These are phyloP conservation scores for Drosophila cardini DNA, from an alignment of 1,140 invertebrate species.

Conservation along the genomic window DNA sequence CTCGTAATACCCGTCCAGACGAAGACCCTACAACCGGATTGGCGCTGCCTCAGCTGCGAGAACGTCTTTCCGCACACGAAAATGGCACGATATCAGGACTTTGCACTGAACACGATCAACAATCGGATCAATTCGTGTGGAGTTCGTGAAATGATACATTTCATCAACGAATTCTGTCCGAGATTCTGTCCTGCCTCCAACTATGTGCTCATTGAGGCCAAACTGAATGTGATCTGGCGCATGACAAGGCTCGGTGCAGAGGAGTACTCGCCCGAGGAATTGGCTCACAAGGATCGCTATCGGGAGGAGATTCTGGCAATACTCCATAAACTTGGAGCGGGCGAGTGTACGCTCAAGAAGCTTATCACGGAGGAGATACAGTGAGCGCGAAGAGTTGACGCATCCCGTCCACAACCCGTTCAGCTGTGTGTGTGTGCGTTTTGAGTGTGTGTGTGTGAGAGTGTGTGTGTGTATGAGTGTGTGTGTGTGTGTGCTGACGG, in stretches of 20 bases:
- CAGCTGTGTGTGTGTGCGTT: conserved; percentile 27
- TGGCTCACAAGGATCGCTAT: conserved; percentile 80
- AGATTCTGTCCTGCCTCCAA: conserved; percentile 81
- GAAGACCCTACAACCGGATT: conserved; percentile 76
- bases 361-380: conserved; percentile 80
- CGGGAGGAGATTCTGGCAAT: conserved; percentile 84
- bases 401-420: neutral
- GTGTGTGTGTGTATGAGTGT: conserved; percentile 7
- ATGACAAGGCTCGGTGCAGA: conserved; percentile 69
- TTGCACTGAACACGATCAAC: conserved; percentile 80
- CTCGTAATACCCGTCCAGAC: conserved; percentile 80
- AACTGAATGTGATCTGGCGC: conserved; percentile 81
- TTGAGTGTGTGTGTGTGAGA: conserved; percentile 2
- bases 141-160: conserved; percentile 77
- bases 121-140: conserved; percentile 80
- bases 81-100: conserved; percentile 82
- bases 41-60: conserved; percentile 78
- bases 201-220: conserved; percentile 80
- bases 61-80: conserved; percentile 75
- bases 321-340: conserved; percentile 82
- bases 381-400: conserved; percentile 33
- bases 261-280: conserved; percentile 67
- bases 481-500: neutral
- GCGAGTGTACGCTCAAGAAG: conserved; percentile 85
- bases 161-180: conserved; percentile 80